These are phyloP conservation scores for Gonatopus flavifemur DNA, from an alignment of 1,140 invertebrate species.

Conservation along the genomic window DNA sequence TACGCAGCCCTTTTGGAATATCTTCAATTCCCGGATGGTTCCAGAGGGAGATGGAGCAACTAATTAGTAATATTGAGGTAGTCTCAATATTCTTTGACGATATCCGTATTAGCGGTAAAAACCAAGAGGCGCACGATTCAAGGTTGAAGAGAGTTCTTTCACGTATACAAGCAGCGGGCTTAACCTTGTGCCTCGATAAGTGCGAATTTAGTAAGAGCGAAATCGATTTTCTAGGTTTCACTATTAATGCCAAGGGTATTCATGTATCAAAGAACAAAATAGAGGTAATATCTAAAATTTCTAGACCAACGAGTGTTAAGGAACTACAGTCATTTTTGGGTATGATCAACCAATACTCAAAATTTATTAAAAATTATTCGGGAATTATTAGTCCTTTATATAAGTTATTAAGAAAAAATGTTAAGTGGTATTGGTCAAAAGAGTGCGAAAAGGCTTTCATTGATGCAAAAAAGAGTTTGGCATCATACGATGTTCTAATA, in stretches of 20 bases:
- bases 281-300: conserved; percentile 21
- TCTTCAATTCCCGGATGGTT: conserved; percentile 42
- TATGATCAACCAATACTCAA: too few relatives aligned
- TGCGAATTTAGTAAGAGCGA: conserved; percentile 27
- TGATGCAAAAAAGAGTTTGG: neutral
- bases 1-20: too few relatives aligned
- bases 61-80: conserved; percentile 31
- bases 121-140: conserved; percentile 32
- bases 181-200: conserved; percentile 28
- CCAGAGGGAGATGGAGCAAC: conserved; percentile 39
- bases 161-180: conserved; percentile 22
- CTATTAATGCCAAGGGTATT: conserved; percentile 23
- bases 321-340: conserved; percentile 39
- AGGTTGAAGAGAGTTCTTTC: conserved; percentile 32
- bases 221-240: conserved; percentile 34
- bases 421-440: neutral
- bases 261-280: conserved; percentile 28
- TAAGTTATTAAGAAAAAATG: neutral
- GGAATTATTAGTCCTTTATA: neutral
- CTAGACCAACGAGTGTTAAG: conserved; percentile 16
- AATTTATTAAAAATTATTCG: conserved; percentile 23
- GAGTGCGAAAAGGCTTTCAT: conserved; percentile 7
- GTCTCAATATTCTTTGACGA: conserved; percentile 42
- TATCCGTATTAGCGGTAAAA: conserved; percentile 38
- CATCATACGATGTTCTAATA: conserved; percentile 4